Evolutionary conservation across 2,113 vertebrate species (phyloP).

Genomic region (Phylloscopus trochiloides): DNA sequence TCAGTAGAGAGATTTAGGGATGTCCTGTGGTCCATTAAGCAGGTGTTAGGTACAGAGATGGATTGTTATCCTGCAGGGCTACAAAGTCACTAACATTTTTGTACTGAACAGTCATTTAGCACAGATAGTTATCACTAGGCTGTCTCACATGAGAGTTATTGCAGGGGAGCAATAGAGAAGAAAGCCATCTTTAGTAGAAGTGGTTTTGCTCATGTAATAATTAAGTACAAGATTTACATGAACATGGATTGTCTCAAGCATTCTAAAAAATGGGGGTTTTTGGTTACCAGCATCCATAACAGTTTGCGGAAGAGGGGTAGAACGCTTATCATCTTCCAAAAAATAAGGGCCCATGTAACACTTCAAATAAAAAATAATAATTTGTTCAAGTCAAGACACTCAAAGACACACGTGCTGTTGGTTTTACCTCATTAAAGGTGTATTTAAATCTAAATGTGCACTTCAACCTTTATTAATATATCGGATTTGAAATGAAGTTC

Average conservation of each 20-base stretch:
- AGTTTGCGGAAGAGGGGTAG: neutral
- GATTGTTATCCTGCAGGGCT: neutral
- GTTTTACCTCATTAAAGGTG: neutral
- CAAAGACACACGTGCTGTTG: neutral
- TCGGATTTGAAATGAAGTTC: neutral
- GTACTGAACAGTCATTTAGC: slow-evolving; percentile 28
- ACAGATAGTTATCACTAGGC: neutral
- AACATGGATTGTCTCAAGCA: neutral
- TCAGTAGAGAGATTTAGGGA: slow-evolving; percentile 38
- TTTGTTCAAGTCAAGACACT: neutral
- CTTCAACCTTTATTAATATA: neutral
- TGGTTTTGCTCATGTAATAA: neutral
- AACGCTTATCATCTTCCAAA: neutral
- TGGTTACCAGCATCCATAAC: neutral
- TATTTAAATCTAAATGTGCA: neutral
- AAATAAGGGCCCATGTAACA: neutral
- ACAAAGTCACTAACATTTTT: neutral
- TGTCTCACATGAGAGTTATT: neutral
- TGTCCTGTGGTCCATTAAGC: slow-evolving; percentile 28
- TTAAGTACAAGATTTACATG: neutral
- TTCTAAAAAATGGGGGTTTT: neutral
- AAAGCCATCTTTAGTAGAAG: neutral
- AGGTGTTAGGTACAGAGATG: slow-evolving; percentile 10
- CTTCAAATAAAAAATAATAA: neutral
- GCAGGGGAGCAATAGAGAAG: neutral